A percentile compares a stretch with the other conserved stretches of the same genome.
These are phyloP conservation scores for Drosophila pallidifrons DNA, from an alignment of 1,140 invertebrate species.

Conservation along the genomic window DNA sequence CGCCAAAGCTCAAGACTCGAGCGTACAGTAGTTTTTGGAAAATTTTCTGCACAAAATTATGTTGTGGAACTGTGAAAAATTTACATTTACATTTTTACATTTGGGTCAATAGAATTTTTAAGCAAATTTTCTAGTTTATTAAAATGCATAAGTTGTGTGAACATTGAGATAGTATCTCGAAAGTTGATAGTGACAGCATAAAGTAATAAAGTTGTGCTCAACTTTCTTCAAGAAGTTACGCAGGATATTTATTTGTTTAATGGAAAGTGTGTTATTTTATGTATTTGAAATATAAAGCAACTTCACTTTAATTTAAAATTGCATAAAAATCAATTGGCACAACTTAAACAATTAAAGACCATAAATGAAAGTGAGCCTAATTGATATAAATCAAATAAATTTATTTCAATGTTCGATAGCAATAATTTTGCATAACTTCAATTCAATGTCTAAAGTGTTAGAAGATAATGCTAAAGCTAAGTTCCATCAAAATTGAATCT, in stretches of 20 bases:
- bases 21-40: not conserved
- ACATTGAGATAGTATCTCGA: not conserved
- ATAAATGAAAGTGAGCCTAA: too few species aligned
- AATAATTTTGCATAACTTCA: too few species aligned
- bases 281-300: too few species aligned
- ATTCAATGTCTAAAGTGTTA: too few species aligned
- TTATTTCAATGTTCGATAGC: too few species aligned
- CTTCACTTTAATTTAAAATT: too few species aligned
- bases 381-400: too few species aligned
- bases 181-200: not conserved
- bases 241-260: too few species aligned
- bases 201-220: not conserved
- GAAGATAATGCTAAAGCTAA: not conserved
- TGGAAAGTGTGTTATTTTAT: too few species aligned
- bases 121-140: conserved; percentile 11
- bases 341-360: too few species aligned
- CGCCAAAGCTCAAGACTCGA: conserved; percentile 29
- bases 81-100: conserved; percentile 25
- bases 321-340: too few species aligned
- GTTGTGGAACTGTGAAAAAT: conserved; percentile 37
- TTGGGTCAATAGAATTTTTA: conserved; percentile 37
- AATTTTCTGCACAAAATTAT: conserved; percentile 39
- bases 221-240: not conserved
- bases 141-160: conserved; percentile 1
- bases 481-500: not conserved